Evolutionary conservation across 2,888 invertebrate genomes (phyloP), one percentile per base, ranked within the genome.

Genomic region (Tetheella fluctuosa): DNA sequence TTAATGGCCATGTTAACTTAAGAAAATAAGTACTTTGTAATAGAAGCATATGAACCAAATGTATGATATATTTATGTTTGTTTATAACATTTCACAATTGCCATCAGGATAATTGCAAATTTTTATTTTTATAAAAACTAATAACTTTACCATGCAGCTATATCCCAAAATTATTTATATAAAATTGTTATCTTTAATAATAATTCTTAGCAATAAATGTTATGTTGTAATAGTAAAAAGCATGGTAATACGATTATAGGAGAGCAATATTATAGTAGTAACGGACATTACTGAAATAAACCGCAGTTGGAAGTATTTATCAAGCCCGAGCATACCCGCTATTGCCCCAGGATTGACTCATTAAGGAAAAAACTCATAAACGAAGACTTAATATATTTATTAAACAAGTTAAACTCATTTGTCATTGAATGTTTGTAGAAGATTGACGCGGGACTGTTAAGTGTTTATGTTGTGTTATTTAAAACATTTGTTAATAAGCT

Each of bases 301-400:
- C 20, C 62, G 64, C 61, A 62, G 68, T 71, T 66, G 71, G 65
- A 65, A 69, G 62, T 64, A 67, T 64, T 73, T 83, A 84, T 83
- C 82, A 77, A 62, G 67, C 66, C 72, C 74, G 75, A 77, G 74
- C 73, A 74, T 78, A 80, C 80, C 83, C 81, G 81, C 79, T 74
- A 71, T 77, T 68, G 69, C 71, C 68, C 69, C 68, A 71, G 75
- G 76, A 79, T 77, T 86, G 86, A 89, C 76, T 90, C 91, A 91
- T 85, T 81, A 84, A 83, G 88, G 86, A 84, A 86, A 74, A 83
- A 81, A 68, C 73, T 72, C 76, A 67, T 76, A 79, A 78, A 77
- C 81, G 80, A 79, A 79, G 75, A 69, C 71, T 72, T 74, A 76
- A 55, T 66, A 67, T 58, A 63, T 64, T 65, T 64, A 65, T 73